Conservation (phyloP, 2,113 vertebrate species). For the Catagonus wagneri region DNA sequence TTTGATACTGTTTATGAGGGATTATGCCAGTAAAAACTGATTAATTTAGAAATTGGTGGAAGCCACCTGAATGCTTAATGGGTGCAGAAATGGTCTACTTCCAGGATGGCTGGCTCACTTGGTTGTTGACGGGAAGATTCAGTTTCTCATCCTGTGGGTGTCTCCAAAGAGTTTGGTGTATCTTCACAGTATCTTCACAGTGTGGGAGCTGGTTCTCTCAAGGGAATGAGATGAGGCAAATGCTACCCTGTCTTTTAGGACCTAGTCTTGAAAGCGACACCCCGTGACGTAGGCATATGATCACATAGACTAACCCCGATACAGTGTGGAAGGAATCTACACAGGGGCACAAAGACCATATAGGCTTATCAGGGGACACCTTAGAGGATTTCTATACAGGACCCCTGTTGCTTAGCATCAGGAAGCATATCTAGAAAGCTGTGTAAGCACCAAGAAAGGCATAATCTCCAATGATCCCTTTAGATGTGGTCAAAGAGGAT, state of each 20-base stretch:
- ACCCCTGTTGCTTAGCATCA: not conserved
- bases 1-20: not conserved
- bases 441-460: not conserved
- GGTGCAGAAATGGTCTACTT: not conserved
- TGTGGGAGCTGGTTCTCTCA: not conserved
- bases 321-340: not conserved
- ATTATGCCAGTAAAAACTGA: not conserved
- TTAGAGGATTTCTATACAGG: not conserved
- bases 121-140: not conserved
- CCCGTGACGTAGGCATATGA: accelerated
- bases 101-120: not conserved
- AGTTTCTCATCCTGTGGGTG: not conserved
- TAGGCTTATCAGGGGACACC: too few species aligned
- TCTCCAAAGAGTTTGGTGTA: not conserved
- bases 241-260: not conserved
- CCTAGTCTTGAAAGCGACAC: not conserved
- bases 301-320: not conserved
- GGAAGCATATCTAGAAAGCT: not conserved
- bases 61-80: not conserved
- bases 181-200: not conserved
- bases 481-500: not conserved
- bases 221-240: not conserved
- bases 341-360: too few species aligned
- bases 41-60: too few species aligned
- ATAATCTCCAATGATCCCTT: not conserved